A percentile compares a stretch with the other conserved stretches of the same genome.
These are phyloP conservation scores for Pyrgus malvae DNA, from an alignment of 2,888 invertebrate genomes.

Conservation along the genomic window DNA sequence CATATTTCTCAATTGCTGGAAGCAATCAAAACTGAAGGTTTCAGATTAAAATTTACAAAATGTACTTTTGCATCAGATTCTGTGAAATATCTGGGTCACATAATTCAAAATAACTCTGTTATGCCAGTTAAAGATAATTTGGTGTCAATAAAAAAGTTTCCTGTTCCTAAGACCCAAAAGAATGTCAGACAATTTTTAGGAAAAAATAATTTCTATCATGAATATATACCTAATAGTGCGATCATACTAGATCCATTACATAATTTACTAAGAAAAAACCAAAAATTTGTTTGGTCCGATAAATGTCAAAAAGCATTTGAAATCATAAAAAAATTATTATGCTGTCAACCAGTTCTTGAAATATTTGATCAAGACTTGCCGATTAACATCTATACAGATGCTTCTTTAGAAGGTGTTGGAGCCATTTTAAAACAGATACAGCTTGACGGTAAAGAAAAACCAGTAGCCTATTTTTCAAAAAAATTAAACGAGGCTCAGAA, in stretches of 20 bases:
- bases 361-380: conserved; percentile 36
- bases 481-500: conserved; percentile 30
- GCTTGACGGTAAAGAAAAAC: conserved; percentile 31
- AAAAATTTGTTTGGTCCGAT: conserved; percentile 13
- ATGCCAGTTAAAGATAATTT: neutral
- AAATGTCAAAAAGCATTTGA: conserved; percentile 32
- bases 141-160: conserved; percentile 20
- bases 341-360: conserved; percentile 31
- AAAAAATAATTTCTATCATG: conserved; percentile 25
- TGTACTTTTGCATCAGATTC: conserved; percentile 36
- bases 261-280: conserved; percentile 6
- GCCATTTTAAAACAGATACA: conserved; percentile 35
- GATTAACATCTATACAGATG: conserved; percentile 40
- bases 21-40: conserved; percentile 36
- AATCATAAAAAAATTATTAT: conserved; percentile 29
- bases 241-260: conserved; percentile 14
- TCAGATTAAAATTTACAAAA: conserved; percentile 38
- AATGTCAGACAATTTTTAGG: conserved; percentile 32
- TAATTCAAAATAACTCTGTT: conserved; percentile 36
- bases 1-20: conserved; percentile 16
- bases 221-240: conserved; percentile 14
- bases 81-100: conserved; percentile 37
- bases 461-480: conserved; percentile 34
- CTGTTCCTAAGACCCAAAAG: conserved; percentile 27
- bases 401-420: conserved; percentile 34